phyloP scores from a whole-genome alignment of 2,797 vertebrate genomes.

The Lateolabrax maculatus region DNA sequence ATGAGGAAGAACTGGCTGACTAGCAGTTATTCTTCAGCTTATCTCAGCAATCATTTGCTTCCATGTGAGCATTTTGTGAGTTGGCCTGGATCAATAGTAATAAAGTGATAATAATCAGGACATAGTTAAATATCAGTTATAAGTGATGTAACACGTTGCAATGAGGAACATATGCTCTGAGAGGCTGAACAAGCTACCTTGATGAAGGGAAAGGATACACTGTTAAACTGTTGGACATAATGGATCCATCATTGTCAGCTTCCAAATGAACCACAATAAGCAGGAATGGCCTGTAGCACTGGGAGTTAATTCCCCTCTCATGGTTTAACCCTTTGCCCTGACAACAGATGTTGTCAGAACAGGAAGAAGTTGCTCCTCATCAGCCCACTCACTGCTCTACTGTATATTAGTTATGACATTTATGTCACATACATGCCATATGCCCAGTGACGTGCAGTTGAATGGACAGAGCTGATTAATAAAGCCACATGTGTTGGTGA shows the following conservation, averaged over 20 bases:
- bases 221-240: constrained; percentile 7
- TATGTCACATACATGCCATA: not conserved
- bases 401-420: constrained; percentile 21
- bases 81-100: constrained; percentile 4
- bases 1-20: not conserved
- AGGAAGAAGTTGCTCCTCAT: not conserved
- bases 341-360: constrained; percentile 35
- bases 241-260: constrained; percentile 43
- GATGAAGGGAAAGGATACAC: not conserved
- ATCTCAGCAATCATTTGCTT: not conserved
- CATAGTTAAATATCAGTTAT: not conserved
- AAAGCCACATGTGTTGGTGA: not conserved
- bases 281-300: constrained; percentile 27
- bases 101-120: constrained; percentile 9
- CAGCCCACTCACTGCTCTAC: not conserved
- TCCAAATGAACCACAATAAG: constrained; percentile 51
- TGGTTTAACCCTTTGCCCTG: constrained; percentile 54
- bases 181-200: too few species aligned
- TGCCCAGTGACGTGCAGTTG: not conserved
- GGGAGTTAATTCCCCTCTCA: constrained; percentile 35
- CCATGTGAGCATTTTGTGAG: not conserved
- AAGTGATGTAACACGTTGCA: not conserved
- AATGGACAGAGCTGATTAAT: not conserved
- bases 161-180: not conserved
- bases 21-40: not conserved